A percentile compares a stretch with the other conserved stretches of the same genome.
Evolutionary conservation across 2,797 vertebrate species (phyloP).

Genomic region (Steatocranus sp.): DNA sequence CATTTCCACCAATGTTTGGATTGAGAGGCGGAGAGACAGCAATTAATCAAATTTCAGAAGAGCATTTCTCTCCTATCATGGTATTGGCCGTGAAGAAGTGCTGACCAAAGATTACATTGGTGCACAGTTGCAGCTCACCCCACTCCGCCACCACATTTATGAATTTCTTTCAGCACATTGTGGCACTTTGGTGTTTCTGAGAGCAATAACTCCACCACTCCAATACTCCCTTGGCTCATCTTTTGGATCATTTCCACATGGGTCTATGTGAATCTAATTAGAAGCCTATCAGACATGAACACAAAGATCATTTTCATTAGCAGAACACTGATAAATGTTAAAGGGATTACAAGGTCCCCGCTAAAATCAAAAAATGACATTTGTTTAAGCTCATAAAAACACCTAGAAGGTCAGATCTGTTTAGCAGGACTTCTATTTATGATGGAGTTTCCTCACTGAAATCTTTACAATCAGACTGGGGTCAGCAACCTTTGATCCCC

Average conservation of each 20-base stretch:
- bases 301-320: conserved; percentile 65
- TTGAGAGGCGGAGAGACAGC: conserved; percentile 60
- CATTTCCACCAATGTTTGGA: conserved; percentile 69
- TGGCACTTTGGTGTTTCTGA: conserved; percentile 26
- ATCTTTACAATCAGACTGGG: conserved; percentile 65
- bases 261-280: conserved; percentile 65
- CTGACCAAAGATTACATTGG: conserved; percentile 60
- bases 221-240: conserved; percentile 26
- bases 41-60: conserved; percentile 71
- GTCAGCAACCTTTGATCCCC: conserved; percentile 71
- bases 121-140: conserved; percentile 26
- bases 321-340: conserved; percentile 54
- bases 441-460: conserved; percentile 34
- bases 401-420: conserved; percentile 47
- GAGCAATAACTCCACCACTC: conserved; percentile 45
- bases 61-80: conserved; percentile 44
- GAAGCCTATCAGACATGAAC: conserved; percentile 55
- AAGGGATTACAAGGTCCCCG: conserved; percentile 36
- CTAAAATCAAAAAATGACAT: not conserved
- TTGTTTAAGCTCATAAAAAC: conserved; percentile 41
- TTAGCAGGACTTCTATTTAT: conserved; percentile 59
- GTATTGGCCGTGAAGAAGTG: conserved; percentile 59
- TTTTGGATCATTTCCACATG: conserved; percentile 46
- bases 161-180: conserved; percentile 52
- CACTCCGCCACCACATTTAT: conserved; percentile 36